Conservation (phyloP, 2,888 invertebrate genomes). For the Ennomos quercinarius region DNA sequence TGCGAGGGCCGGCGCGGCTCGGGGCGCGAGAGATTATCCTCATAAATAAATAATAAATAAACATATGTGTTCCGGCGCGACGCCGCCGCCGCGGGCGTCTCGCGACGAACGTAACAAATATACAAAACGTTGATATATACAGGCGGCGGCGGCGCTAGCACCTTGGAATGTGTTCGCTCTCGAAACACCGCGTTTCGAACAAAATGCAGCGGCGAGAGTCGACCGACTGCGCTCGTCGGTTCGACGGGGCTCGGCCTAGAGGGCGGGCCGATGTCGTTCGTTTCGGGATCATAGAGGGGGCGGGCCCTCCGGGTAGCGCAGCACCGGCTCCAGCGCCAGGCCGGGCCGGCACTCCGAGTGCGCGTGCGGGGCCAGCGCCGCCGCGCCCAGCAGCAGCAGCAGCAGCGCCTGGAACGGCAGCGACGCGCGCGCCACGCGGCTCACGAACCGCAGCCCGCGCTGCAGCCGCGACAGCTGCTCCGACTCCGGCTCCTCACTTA, state of each 20-base stretch:
- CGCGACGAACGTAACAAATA: constrained; percentile 64
- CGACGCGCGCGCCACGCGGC: constrained; percentile 95
- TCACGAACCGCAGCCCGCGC: constrained; percentile 93
- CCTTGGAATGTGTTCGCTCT: constrained; percentile 46
- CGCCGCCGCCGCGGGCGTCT: constrained; percentile 48
- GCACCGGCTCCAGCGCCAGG: constrained; percentile 93
- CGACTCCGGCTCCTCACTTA: constrained; percentile 60
- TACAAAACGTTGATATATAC: constrained; percentile 68
- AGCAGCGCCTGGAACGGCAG: constrained; percentile 98
- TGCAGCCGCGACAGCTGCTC: constrained; percentile 70
- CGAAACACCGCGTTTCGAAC: constrained; percentile 50
- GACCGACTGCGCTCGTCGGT: not conserved
- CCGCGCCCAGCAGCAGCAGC: constrained; percentile 96
- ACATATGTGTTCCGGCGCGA: constrained; percentile 39
- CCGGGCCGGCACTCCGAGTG: constrained; percentile 93
- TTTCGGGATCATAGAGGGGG: constrained; percentile 91
- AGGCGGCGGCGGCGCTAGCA: constrained; percentile 36
- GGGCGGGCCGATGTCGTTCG: constrained; percentile 40
- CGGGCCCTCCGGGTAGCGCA: constrained; percentile 96
- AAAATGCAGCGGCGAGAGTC: constrained; percentile 51
- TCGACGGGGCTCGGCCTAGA: constrained; percentile 15
- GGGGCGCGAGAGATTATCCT: constrained; percentile 50
- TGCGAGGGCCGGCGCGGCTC: constrained; percentile 48
- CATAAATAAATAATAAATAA: constrained; percentile 61
- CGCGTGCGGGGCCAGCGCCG: constrained; percentile 95